Evolutionary conservation across 2,113 vertebrate species (phyloP), one percentile per base, ranked within the genome.

Genomic region (Vulpes ferrilata): DNA sequence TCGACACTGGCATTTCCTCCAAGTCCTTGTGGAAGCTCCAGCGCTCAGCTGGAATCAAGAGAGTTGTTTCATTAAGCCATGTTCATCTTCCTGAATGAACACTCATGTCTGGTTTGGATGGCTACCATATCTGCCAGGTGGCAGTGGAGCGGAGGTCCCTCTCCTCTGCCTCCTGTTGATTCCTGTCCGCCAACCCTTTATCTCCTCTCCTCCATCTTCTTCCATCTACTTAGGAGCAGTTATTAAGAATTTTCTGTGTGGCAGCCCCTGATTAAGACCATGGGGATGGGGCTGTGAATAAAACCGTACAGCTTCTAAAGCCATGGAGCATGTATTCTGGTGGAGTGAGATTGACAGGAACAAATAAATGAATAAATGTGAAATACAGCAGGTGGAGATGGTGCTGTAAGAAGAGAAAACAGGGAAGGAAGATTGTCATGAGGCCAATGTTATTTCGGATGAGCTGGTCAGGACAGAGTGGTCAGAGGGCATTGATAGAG

Each of bases 71-170:
- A 15, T 12, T 23, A 6, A 2, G 17, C 5, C 17, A 59, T 11
- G 11, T 27, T 35, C 0, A 3, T 13, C 62, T 38, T 62, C 48
- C n/a, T 53, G 48, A 6, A 25, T 51, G 9, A 25, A 17, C 43
- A 43, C 7, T 22, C 7, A 0, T 3, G 87, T 27, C 60, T 43
- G 7, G 11, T 13, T 5, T 65, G 67, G 23, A 19, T 55, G 22
- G 32, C 55, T 35, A 48, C 53, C 11, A 5, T 55, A 22, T 35
- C 23, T 43, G 20, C 43, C 20, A 64, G 22, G 10, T 19, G 60
- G 57, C 38, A n/a, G 2, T 2, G 16, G 7, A 0, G 38, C 25
- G 10, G 11, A 10, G 38, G 12, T 12, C 8, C 38, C 12, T 8
- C n/a, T 23, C 38, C 2, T 51, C 32, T 27, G 32, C 17, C 11